A percentile compares a stretch with the other conserved stretches of the same genome.
These are phyloP conservation scores for Channallabes apus DNA, from an alignment of 2,797 vertebrate species.

Conservation along the genomic window DNA sequence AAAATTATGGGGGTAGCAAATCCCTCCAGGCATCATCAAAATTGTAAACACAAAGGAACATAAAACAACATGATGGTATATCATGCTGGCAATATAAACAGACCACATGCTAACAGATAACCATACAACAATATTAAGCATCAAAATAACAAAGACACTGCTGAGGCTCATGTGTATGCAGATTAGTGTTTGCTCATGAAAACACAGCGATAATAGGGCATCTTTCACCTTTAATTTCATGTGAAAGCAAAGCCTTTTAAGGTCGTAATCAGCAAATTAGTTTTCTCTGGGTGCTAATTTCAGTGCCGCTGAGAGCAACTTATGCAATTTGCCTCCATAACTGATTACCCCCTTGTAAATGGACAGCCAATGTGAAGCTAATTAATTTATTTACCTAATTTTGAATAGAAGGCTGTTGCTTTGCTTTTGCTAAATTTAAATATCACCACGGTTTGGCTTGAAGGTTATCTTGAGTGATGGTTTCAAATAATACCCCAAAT, in stretches of 20 bases:
- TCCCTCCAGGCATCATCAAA: conserved; percentile 5
- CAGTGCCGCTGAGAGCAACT: background rate
- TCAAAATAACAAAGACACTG: background rate
- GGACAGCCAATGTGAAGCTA: conserved; percentile 49
- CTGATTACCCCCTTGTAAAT: background rate
- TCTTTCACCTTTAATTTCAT: background rate
- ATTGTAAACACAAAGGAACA: background rate
- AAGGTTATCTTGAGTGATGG: conserved; percentile 18
- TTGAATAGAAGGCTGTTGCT: conserved; percentile 15
- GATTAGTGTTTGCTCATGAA: background rate
- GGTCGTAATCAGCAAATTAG: background rate
- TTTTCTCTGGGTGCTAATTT: background rate
- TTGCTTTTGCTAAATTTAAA: conserved; percentile 38
- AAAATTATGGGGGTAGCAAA: background rate
- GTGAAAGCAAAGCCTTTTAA: background rate
- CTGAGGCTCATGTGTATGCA: background rate
- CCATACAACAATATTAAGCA: background rate
- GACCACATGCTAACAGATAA: background rate
- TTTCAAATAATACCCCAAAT: background rate
- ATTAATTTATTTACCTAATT: conserved; percentile 59
- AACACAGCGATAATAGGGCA: background rate
- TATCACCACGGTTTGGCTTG: conserved; percentile 1
- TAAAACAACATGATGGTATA: background rate
- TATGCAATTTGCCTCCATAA: background rate
- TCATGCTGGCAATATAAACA: background rate